Conservation (phyloP, 2,888 invertebrate genomes). For the Rhagium mordax region DNA sequence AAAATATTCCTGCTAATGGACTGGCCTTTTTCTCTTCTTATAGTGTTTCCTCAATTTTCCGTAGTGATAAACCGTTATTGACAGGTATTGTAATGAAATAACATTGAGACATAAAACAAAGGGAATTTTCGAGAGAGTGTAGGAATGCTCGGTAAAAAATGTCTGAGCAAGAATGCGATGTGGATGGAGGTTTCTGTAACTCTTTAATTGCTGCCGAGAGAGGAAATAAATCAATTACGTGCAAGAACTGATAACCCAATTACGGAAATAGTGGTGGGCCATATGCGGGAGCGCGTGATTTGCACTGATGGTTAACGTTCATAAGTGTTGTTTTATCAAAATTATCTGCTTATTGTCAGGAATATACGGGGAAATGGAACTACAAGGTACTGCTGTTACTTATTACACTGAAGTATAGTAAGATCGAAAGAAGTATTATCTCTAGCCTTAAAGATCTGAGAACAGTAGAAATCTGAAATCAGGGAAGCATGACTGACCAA, state of each 20-base stretch:
- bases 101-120: neutral
- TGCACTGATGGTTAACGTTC: neutral
- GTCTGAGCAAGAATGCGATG: neutral
- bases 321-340: neutral
- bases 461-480: too few relatives aligned
- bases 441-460: too few relatives aligned
- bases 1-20: too few relatives aligned
- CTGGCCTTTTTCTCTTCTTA: neutral
- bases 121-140: neutral
- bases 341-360: neutral
- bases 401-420: too few relatives aligned
- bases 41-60: neutral
- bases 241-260: slow-evolving; percentile 63
- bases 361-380: too few relatives aligned
- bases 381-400: too few relatives aligned
- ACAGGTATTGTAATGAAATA: neutral
- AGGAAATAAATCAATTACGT: slow-evolving; percentile 65
- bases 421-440: too few relatives aligned
- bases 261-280: slow-evolving; percentile 53
- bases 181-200: slow-evolving; percentile 40
- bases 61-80: neutral
- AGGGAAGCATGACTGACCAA: too few relatives aligned
- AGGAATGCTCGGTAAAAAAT: neutral
- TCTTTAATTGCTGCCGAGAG: slow-evolving; percentile 57
- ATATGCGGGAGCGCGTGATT: slow-evolving; percentile 5